Percentiles rank a stretch among this genome's conserved stretches.
phyloP scores from a whole-genome alignment of 2,797 vertebrate species.

The Sebastes nivosus region DNA sequence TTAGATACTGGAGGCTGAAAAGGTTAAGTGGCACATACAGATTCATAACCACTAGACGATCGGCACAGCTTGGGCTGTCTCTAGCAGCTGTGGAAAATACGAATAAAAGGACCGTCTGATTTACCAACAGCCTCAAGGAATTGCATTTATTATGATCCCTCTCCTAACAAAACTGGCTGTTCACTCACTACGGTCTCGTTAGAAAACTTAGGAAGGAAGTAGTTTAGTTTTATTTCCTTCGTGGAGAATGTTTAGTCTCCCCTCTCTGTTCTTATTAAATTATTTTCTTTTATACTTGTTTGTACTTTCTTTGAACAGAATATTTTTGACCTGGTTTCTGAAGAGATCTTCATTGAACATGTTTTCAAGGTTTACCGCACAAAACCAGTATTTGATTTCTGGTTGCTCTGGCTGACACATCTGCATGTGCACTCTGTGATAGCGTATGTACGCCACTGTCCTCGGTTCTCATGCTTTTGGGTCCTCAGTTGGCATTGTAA shows the following conservation, averaged over 20 bases:
- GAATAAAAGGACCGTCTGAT: slow-evolving; percentile 48
- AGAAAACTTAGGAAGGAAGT: slow-evolving; percentile 47
- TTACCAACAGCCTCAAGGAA: slow-evolving; percentile 50
- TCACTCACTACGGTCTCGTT: slow-evolving; percentile 44
- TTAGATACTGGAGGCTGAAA: slow-evolving; percentile 55
- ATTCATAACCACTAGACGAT: slow-evolving; percentile 72
- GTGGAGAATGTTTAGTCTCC: slow-evolving; percentile 57
- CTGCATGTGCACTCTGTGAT: slow-evolving; percentile 77
- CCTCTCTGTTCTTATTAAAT: slow-evolving; percentile 65
- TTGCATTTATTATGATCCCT: slow-evolving; percentile 38
- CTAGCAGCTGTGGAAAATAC: slow-evolving; percentile 52
- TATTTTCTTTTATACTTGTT: slow-evolving; percentile 78
- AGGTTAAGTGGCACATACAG: slow-evolving; percentile 33
- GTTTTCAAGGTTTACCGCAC: slow-evolving; percentile 49
- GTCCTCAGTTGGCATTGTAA: slow-evolving; percentile 52
- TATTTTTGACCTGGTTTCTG: slow-evolving; percentile 55
- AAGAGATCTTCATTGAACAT: slow-evolving; percentile 41
- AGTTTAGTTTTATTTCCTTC: slow-evolving; percentile 46
- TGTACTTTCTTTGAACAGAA: slow-evolving; percentile 69
- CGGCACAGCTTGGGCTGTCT: slow-evolving; percentile 57
- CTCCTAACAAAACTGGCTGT: slow-evolving; percentile 55
- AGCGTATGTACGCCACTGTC: slow-evolving; percentile 32
- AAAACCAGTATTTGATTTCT: slow-evolving; percentile 55
- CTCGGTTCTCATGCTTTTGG: slow-evolving; percentile 31
- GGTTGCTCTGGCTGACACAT: slow-evolving; percentile 65